Evolutionary conservation across 2,113 vertebrate genomes (phyloP).

Genomic region (Paramormyrops kingsleyae): DNA sequence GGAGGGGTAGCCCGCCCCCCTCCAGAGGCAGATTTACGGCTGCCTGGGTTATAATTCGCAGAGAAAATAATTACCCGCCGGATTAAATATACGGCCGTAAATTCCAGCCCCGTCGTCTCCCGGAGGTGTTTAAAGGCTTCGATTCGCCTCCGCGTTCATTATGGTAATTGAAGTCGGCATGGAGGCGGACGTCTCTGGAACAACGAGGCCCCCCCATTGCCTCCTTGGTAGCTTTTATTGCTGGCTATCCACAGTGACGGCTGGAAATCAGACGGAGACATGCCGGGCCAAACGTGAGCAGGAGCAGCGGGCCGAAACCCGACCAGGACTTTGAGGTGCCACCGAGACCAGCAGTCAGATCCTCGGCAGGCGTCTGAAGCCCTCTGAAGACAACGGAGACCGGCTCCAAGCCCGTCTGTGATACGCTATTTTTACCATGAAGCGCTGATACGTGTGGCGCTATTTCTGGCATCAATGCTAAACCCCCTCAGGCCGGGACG

Average conservation of each 20-base stretch:
- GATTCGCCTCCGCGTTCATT: background rate
- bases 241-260: background rate
- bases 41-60: background rate
- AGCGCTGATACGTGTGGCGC: background rate
- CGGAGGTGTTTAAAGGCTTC: background rate
- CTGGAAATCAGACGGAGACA: background rate
- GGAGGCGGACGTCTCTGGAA: background rate
- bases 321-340: background rate
- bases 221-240: background rate
- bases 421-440: background rate
- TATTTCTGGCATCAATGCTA: background rate
- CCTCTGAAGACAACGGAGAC: background rate
- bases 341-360: background rate
- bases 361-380: background rate
- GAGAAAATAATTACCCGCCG: background rate
- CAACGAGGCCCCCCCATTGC: background rate
- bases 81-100: conserved; percentile 15
- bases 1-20: background rate
- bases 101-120: background rate
- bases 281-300: background rate
- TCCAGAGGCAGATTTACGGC: background rate
- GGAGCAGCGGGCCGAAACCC: background rate
- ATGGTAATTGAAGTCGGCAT: conserved; percentile 12
- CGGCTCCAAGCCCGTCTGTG: background rate
- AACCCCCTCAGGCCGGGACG: background rate